Base-by-base conservation (phyloP, 2,113 vertebrate species). In the Pomatostomus ruficeps region DNA sequence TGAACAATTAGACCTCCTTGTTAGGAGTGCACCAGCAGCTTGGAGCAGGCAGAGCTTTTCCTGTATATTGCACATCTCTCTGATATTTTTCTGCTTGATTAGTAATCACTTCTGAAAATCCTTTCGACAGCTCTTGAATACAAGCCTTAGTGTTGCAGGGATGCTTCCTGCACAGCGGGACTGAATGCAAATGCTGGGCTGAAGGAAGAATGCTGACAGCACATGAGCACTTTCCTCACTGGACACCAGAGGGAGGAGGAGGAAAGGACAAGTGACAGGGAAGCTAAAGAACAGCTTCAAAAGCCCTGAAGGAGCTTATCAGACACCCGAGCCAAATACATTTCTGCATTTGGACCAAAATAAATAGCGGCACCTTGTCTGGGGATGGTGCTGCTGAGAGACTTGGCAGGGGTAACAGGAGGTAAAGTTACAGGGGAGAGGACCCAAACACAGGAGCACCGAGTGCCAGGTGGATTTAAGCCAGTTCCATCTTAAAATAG, bases 161-260 rank as follows among this genome's bases (percentile, higher is more conserved):
- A 54, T 59, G 91, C 67, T 80, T 62, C 48, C 28, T 28, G 85
- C 68, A 57, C 84, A 91, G 91, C 45, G 5, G 48, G 72, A 29
- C 42, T 42, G 54, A 85, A 94, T 38, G 70, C 68, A 91, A 96
- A 93, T 20, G 6, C 1, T 70, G 61, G 45, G 54, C 77, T 95
- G 84, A 88, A 17, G 49, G 28, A 72, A 54, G 57, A 57, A 81
- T 26, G 92, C 72, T 79, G 78, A 80, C 76, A 89, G 79, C 80
- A 68, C 67, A 58, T n/a, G 38, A 93, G 85, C 83, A 93, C 77
- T 97, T 82, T 97, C 94, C 65, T 80, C 36, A 71, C 51, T 93
- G 95, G 94, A 97, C 81, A 94, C 95, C 92, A 98, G 97, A 97
- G 95, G 91, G 94, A 94, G 92, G 24, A 95, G 87, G 78, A 97